These are phyloP conservation scores for Cataglyphis livida DNA, from an alignment of 2,888 invertebrate species.

Conservation along the genomic window DNA sequence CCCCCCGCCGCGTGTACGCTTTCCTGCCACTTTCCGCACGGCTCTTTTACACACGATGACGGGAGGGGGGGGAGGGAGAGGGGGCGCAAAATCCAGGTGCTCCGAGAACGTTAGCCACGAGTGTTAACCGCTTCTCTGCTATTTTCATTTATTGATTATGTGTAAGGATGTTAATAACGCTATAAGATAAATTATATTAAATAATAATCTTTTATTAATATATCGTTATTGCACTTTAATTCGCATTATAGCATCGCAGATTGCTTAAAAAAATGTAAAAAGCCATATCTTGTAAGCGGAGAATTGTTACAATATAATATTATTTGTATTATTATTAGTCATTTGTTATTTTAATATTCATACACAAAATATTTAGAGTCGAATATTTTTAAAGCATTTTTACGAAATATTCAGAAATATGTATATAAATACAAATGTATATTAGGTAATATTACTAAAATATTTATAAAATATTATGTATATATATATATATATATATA, in stretches of 20 bases:
- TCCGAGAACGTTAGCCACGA: constrained; percentile 1
- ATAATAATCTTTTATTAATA: background rate
- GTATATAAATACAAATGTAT: too few relatives aligned
- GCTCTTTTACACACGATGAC: constrained; percentile 36
- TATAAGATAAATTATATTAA: constrained; percentile 11
- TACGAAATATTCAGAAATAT: too few relatives aligned
- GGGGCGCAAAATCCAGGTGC: background rate
- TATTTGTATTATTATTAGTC: background rate
- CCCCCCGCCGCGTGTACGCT: constrained; percentile 11
- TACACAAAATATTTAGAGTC: too few relatives aligned
- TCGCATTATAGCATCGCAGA: background rate
- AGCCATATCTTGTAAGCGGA: background rate
- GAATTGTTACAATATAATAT: background rate
- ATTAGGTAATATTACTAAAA: too few relatives aligned
- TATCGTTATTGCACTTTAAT: too few relatives aligned
- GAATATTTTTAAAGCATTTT: too few relatives aligned
- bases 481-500: background rate
- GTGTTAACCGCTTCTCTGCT: constrained; percentile 1
- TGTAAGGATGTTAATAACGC: background rate
- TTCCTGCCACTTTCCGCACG: constrained; percentile 34
- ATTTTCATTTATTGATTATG: background rate
- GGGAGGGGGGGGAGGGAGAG: too few relatives aligned
- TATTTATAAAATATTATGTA: too few relatives aligned
- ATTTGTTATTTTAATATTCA: too few relatives aligned
- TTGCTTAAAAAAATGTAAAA: background rate